Evolutionary conservation across 1,140 invertebrate species (phyloP), one percentile per base, ranked within the genome.

Genomic region (Stratiolaelaps scimitus): DNA sequence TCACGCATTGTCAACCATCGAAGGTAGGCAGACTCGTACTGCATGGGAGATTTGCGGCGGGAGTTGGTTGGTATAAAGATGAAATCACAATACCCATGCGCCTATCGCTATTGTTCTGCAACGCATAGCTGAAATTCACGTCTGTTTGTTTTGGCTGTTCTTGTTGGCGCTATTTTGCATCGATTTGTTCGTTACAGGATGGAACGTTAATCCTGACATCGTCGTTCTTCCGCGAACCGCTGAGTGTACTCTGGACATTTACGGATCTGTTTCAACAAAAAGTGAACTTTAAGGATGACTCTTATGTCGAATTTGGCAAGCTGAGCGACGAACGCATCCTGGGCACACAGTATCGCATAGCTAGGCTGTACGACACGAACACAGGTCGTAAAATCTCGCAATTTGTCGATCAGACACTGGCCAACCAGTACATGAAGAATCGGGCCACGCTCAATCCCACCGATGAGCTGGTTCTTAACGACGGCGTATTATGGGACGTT

Each of bases 401-500:
- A 0, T 81, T 97, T 26, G 83, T 82, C 44, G 74, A 78, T 68
- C 85, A 88, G 13, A 80, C 82, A 56, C 83, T 88, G 70, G 87
- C 86, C 30, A 97, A 98, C 78, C 83, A 87, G 71, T 98, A 99
- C 75, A 85, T 83, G 5, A 87, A 87, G 76, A 99, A 98, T 76
- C 80, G 86, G 56, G 94, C 94, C 0, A 92, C 89, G 0, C 95
- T 97, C 74, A 89, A 87, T 75, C 88, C 88, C 68, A 87, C 86
- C 15, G 94, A 98, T 75, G 89, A 96, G 71, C 76, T 98, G 29
- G 84, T 98, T 19, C 77, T 98, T 1, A 90, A 87, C 73, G 94
- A 98, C 76, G 95, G 95, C 40, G 91, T 97, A 1, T 77, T 98
- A 0, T 99, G 91, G 85, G 95, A 98, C 77, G 84, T 94, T 7